phyloP scores from a whole-genome alignment of 2,113 vertebrate species.

The Syrrhaptes paradoxus region DNA sequence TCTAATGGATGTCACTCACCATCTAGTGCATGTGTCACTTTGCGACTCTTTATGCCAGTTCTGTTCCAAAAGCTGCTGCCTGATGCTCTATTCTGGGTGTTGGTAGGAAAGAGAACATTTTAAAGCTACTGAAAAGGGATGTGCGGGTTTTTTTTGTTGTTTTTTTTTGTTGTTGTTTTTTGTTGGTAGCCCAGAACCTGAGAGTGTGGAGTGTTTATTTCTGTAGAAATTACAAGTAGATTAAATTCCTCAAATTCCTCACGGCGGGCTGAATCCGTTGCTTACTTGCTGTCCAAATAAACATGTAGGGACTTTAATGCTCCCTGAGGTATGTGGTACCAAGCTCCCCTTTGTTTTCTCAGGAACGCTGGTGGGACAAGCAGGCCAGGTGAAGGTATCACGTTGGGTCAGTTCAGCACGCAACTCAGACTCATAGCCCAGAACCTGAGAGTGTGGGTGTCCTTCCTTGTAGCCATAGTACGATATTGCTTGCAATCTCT shows the following conservation, averaged over 20 bases:
- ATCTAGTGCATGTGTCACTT: neutral
- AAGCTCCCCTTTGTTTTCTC: neutral
- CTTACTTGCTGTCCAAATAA: neutral
- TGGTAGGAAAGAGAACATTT: neutral
- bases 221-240: neutral
- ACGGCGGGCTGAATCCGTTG: neutral
- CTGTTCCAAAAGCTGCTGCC: slow-evolving; percentile 25
- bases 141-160: too few relatives aligned
- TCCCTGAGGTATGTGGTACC: neutral
- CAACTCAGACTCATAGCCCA: neutral
- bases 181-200: too few relatives aligned
- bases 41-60: neutral
- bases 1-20: slow-evolving; percentile 64
- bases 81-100: slow-evolving; percentile 2
- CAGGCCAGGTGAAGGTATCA: neutral
- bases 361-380: neutral
- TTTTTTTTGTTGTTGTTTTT: neutral
- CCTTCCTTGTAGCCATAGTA: neutral
- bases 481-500: neutral
- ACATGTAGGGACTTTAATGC: neutral
- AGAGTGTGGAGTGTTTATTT: neutral
- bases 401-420: neutral
- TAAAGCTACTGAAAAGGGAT: neutral
- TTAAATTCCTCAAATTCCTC: neutral
- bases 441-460: neutral